Conservation (phyloP, 2,797 vertebrate genomes). For the Falco peregrinus region DNA sequence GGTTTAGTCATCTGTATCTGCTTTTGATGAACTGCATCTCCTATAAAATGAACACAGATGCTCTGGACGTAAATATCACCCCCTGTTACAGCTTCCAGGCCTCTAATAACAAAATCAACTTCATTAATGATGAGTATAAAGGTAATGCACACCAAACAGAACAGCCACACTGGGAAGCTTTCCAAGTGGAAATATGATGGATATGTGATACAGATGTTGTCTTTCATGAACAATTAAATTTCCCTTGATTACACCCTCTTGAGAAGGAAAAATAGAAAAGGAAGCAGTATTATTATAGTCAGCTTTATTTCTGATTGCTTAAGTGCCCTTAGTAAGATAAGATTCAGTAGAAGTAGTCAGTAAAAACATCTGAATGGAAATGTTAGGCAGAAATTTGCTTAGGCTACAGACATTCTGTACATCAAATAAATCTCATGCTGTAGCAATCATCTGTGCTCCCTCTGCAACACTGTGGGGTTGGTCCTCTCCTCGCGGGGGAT, state of each 20-base stretch:
- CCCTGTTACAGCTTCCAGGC: not conserved
- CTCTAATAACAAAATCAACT: not conserved
- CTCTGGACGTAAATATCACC: not conserved
- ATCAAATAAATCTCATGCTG: not conserved
- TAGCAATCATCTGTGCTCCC: not conserved
- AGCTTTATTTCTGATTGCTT: not conserved
- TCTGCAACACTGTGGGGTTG: accelerated
- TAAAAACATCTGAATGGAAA: not conserved
- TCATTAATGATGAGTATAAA: conserved; percentile 4
- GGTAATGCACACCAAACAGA: not conserved
- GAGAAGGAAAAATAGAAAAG: not conserved
- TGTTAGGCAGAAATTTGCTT: not conserved
- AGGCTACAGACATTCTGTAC: not conserved
- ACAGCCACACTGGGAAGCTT: not conserved
- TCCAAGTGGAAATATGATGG: conserved; percentile 17
- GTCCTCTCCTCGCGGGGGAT: not conserved
- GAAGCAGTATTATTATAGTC: not conserved
- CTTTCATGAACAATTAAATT: conserved; percentile 44
- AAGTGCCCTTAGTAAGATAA: not conserved
- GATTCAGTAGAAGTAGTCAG: not conserved
- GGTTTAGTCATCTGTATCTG: not conserved
- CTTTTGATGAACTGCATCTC: not conserved
- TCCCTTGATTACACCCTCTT: not conserved
- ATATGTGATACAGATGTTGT: not conserved
- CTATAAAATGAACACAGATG: not conserved